Conservation (phyloP, 2,888 invertebrate species). For the Thymelicus sylvestris region DNA sequence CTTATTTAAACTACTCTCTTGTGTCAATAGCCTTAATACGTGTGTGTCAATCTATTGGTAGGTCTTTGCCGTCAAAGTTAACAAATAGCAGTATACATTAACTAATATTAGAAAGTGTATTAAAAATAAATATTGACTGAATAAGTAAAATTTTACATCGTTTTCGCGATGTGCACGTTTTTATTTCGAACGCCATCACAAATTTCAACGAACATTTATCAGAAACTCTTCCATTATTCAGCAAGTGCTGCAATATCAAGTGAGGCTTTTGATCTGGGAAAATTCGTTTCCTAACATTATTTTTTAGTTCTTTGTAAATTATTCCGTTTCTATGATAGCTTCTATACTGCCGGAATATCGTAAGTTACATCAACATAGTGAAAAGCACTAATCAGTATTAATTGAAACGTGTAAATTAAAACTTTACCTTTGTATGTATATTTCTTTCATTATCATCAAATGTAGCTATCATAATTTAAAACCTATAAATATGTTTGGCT, state of each 20-base stretch:
- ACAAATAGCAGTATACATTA: not conserved
- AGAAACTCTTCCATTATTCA: slow-evolving; percentile 36
- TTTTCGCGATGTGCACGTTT: slow-evolving; percentile 15
- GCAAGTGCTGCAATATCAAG: slow-evolving; percentile 30
- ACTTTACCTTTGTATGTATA: no score
- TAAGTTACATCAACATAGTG: no score
- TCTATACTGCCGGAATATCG: not conserved
- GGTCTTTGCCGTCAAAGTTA: no score
- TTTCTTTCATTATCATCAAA: no score
- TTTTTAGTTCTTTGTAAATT: slow-evolving; percentile 31
- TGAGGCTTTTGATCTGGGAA: slow-evolving; percentile 36
- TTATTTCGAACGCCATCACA: slow-evolving; percentile 23
- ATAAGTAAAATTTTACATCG: slow-evolving; percentile 4
- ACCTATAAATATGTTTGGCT: no score
- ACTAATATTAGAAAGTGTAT: not conserved
- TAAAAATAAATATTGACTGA: not conserved
- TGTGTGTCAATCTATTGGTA: no score
- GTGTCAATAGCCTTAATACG: no score
- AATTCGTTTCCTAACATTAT: slow-evolving; percentile 31
- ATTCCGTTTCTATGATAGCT: slow-evolving; percentile 29
- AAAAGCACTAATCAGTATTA: no score
- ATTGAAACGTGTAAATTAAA: no score
- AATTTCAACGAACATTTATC: slow-evolving; percentile 35
- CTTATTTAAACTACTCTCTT: no score
- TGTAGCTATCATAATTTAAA: no score